Evolutionary conservation across 1,140 invertebrate genomes (phyloP).

Genomic region (Anoplolepis gracilipes): DNA sequence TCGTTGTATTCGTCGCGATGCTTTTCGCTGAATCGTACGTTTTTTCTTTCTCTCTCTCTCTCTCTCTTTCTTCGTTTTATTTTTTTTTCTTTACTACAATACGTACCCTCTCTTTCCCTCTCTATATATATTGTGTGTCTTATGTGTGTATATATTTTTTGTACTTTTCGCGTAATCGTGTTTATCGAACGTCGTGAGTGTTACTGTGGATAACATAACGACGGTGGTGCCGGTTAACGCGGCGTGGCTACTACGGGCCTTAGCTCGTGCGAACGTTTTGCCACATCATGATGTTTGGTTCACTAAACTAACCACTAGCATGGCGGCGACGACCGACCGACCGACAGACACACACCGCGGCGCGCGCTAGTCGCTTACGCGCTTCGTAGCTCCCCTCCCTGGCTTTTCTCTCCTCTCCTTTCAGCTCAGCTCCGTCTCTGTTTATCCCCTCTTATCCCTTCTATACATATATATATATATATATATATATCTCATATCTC

Average conservation of each 20-base stretch:
- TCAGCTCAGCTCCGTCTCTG: background rate
- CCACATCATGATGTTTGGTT: constrained; percentile 86
- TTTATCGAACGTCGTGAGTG: constrained; percentile 80
- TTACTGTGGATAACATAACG: constrained; percentile 79
- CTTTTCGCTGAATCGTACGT: constrained; percentile 29
- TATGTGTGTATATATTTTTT: constrained; percentile 65
- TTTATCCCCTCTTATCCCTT: constrained; percentile 18
- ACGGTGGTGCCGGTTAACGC: constrained; percentile 78
- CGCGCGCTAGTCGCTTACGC: constrained; percentile 72
- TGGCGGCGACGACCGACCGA: constrained; percentile 84
- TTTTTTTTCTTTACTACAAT: constrained; percentile 31
- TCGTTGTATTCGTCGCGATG: constrained; percentile 10
- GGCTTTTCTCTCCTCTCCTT: constrained; percentile 21
- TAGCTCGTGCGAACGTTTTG: constrained; percentile 83
- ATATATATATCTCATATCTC: background rate
- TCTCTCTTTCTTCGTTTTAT: background rate
- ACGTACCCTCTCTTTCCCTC: background rate
- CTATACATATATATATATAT: no score
- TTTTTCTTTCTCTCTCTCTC: background rate
- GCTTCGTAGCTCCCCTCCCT: constrained; percentile 67
- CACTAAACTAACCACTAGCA: constrained; percentile 86
- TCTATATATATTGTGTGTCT: background rate
- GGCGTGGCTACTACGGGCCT: constrained; percentile 77
- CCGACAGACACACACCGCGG: constrained; percentile 76
- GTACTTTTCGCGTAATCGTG: constrained; percentile 73